Evolutionary conservation across 2,888 invertebrate species (phyloP).

Genomic region (Tenodera sinensis): DNA sequence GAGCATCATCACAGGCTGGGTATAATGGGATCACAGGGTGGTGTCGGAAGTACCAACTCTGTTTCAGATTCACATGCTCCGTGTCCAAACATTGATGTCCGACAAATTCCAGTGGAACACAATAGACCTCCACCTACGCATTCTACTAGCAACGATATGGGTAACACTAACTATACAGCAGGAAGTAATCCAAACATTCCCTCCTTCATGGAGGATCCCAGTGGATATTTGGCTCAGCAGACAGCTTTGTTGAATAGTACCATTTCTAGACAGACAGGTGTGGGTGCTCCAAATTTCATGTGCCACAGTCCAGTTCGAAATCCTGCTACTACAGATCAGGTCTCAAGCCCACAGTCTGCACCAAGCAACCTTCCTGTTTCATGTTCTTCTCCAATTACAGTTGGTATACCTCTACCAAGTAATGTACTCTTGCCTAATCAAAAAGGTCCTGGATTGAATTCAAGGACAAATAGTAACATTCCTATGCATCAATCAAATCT

Average conservation of each 20-base stretch:
- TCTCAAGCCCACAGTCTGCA: neutral
- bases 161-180: slow-evolving; percentile 24
- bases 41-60: neutral
- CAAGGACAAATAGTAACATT: slow-evolving; percentile 20
- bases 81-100: slow-evolving; percentile 58
- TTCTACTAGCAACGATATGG: slow-evolving; percentile 32
- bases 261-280: slow-evolving; percentile 61
- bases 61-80: slow-evolving; percentile 40
- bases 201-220: slow-evolving; percentile 88
- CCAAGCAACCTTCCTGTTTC: slow-evolving; percentile 14
- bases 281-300: slow-evolving; percentile 21
- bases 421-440: slow-evolving; percentile 26
- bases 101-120: slow-evolving; percentile 51
- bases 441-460: slow-evolving; percentile 5
- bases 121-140: slow-evolving; percentile 42
- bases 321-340: slow-evolving; percentile 35
- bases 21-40: slow-evolving; percentile 30
- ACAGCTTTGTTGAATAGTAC: slow-evolving; percentile 81
- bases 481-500: neutral
- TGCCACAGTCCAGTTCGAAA: slow-evolving; percentile 42
- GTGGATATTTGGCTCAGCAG: slow-evolving; percentile 86
- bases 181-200: slow-evolving; percentile 45
- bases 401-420: slow-evolving; percentile 32
- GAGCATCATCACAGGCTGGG: slow-evolving; percentile 42
- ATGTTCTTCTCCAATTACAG: slow-evolving; percentile 16